Evolutionary conservation across 1,140 invertebrate species (phyloP).

Genomic region (Armadillidium nasatum): DNA sequence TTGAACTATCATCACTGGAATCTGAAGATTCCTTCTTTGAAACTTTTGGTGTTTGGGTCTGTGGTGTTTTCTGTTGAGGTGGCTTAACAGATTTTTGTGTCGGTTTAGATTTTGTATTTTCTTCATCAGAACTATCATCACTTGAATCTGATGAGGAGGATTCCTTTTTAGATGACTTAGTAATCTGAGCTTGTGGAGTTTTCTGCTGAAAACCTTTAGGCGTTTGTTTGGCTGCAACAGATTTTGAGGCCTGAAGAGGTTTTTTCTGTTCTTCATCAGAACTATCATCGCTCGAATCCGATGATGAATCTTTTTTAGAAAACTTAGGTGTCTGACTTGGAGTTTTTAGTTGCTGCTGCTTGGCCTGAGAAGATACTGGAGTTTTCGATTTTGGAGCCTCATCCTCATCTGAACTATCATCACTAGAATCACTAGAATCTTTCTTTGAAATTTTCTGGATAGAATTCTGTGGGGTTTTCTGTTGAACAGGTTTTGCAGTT

Average conservation of each 20-base stretch:
- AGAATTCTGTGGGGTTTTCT: not conserved
- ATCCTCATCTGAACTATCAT: not conserved
- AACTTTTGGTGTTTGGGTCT: not conserved
- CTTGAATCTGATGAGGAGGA: not conserved
- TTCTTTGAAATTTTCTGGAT: not conserved
- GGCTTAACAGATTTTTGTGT: too few species aligned
- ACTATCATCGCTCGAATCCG: not conserved
- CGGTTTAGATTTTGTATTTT: not conserved
- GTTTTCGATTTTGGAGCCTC: not conserved
- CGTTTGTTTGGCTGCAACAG: not conserved
- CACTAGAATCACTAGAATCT: not conserved
- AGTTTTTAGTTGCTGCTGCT: not conserved
- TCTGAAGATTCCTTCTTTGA: not conserved
- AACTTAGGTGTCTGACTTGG: not conserved
- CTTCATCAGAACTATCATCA: not conserved
- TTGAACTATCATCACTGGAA: not conserved
- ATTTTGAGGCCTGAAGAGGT: not conserved
- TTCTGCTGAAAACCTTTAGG: not conserved
- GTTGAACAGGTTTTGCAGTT: not conserved
- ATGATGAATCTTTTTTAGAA: not conserved
- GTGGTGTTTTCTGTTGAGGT: not conserved
- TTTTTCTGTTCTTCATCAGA: not conserved
- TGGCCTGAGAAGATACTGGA: not conserved
- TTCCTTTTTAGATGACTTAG: not conserved
- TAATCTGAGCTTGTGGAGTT: not conserved